Conservation (phyloP, 1,140 invertebrate genomes). For the Heliconius melpomene region DNA sequence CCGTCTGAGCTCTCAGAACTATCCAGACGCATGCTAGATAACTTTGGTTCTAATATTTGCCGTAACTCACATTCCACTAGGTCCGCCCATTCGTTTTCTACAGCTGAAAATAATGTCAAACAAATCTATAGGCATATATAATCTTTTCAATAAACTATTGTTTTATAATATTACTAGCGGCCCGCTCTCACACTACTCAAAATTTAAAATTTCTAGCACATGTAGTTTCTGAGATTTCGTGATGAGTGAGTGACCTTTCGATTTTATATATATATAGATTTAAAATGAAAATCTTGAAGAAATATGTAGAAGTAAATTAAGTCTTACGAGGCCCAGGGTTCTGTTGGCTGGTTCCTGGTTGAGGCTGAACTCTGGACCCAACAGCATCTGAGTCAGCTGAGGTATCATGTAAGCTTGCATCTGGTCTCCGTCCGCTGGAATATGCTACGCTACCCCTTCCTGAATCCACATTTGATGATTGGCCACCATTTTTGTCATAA, state of each 20-base stretch:
- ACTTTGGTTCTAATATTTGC: constrained; percentile 87
- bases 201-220: too few species aligned
- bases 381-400: constrained; percentile 79
- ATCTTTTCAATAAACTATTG: too few species aligned
- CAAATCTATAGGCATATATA: too few species aligned
- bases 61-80: constrained; percentile 90
- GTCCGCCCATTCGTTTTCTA: constrained; percentile 92
- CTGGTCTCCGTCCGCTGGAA: constrained; percentile 85
- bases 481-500: constrained; percentile 86
- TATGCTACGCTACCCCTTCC: constrained; percentile 89
- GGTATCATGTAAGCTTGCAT: constrained; percentile 74
- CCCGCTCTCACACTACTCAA: too few species aligned
- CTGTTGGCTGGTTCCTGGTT: constrained; percentile 65
- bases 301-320: background rate
- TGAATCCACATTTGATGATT: constrained; percentile 88
- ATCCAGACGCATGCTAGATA: constrained; percentile 81
- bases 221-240: too few species aligned
- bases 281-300: too few species aligned
- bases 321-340: constrained; percentile 59
- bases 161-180: too few species aligned
- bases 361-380: constrained; percentile 55
- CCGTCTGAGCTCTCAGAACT: constrained; percentile 81
- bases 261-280: too few species aligned
- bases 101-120: constrained; percentile 65
- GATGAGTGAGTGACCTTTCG: too few species aligned